Evolutionary conservation across 1,140 invertebrate species (phyloP), one percentile per base, ranked within the genome.

Genomic region (Dryas iulia): DNA sequence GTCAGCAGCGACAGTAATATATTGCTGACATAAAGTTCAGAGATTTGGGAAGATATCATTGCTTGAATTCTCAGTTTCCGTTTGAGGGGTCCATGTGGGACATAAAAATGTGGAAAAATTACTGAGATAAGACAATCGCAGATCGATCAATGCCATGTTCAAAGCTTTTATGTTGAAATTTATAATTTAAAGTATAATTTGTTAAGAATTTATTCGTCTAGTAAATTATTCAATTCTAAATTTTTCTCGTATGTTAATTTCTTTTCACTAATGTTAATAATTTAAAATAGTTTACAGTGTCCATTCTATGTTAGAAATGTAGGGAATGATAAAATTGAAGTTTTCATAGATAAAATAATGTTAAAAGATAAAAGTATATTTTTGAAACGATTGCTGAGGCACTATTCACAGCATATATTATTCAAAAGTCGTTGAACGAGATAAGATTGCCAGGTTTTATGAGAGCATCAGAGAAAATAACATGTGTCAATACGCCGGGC

Each of bases 11-110:
- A 84, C 81, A 82, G 81, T 91, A 87, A 90, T 83, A 82, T 89
- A 90, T 90, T 80, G 77, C 83, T 81, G 82, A 86, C 87, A 87
- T 90, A 87, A 89, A 89, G 72, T 76, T 76, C 78, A 63, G 72
- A 91, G 86, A 90, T 91, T 87, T 69, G 66, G 69, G 71, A 74
- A 84, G 89, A 90, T 91, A 90, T 73, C 77, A 85, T 81, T 84
- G 79, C 79, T 83, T 73, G 74, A 82, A 85, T 87, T 84, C 78
- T 78, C 73, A 53, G 77, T 89, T 88, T 86, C 79, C 83, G 80
- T 70, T 78, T 63, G 61, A 79, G 63, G 71, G 73, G 59, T 74
- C 69, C 71, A 74, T 74, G 72, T 65, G 66, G 63, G 74, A 64
- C 57, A 82, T 81, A 86, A 83, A 83, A 84, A 87, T 86, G 80